These are phyloP conservation scores for Bothrops jararaca DNA, from an alignment of 2,113 vertebrate species.

Conservation along the genomic window DNA sequence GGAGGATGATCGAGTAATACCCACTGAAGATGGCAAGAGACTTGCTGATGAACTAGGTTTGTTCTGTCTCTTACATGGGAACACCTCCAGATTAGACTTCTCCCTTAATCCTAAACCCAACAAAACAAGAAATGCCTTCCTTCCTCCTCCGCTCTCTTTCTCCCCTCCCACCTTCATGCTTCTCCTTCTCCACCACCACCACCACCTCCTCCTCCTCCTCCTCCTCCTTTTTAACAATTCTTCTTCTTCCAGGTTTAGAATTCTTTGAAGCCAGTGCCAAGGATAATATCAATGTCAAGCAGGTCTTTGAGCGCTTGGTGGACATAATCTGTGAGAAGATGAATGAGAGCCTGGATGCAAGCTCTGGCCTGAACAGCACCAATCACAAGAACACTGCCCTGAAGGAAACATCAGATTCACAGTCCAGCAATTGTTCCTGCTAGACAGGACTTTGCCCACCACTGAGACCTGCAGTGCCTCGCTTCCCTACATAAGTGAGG, in stretches of 20 bases:
- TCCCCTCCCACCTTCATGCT: background rate
- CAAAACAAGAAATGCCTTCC: background rate
- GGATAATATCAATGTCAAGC: slow-evolving; percentile 89
- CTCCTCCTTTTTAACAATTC: too few relatives aligned
- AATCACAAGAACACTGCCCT: slow-evolving; percentile 66
- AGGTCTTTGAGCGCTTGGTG: slow-evolving; percentile 87
- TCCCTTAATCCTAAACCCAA: background rate
- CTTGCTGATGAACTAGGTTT: slow-evolving; percentile 79
- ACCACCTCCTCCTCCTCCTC: too few relatives aligned
- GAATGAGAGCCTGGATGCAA: slow-evolving; percentile 82
- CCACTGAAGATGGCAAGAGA: slow-evolving; percentile 76
- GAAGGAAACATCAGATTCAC: slow-evolving; percentile 66
- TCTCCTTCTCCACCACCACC: too few relatives aligned
- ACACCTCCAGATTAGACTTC: background rate
- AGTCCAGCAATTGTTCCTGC: slow-evolving; percentile 76
- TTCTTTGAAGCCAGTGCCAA: slow-evolving; percentile 93
- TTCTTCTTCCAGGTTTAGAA: slow-evolving; percentile 76
- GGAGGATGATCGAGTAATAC: slow-evolving; percentile 79
- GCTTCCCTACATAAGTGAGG: background rate
- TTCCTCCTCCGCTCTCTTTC: background rate
- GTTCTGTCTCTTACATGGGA: background rate
- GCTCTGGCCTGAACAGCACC: slow-evolving; percentile 58
- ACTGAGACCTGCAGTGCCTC: background rate
- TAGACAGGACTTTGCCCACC: slow-evolving; percentile 48
- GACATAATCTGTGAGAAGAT: slow-evolving; percentile 91